Percentiles rank a stretch among this genome's conserved stretches.
phyloP scores from a whole-genome alignment of 2,797 vertebrate genomes.

The Sebastes goodei region DNA sequence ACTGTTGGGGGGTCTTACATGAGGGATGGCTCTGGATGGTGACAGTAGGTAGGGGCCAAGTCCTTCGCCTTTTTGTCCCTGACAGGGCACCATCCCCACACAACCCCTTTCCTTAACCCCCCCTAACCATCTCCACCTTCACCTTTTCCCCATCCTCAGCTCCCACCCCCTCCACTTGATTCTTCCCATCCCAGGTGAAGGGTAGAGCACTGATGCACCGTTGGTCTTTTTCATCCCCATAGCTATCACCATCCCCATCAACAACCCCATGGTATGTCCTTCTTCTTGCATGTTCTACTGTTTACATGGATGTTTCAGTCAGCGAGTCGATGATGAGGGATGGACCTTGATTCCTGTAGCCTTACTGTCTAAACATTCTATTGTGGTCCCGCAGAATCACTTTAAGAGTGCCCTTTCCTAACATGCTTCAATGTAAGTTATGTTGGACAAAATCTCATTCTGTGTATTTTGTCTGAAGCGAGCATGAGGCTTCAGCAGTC shows the following conservation, averaged over 20 bases:
- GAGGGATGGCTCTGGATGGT: constrained; percentile 62
- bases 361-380: background rate
- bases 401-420: background rate
- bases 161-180: background rate
- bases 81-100: constrained; percentile 25
- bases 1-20: constrained; percentile 51
- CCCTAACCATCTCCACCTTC: background rate
- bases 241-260: background rate
- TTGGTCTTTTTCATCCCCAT: background rate
- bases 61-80: constrained; percentile 72
- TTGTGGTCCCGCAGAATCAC: background rate
- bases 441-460: background rate
- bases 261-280: background rate
- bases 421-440: background rate
- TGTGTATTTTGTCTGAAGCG: background rate
- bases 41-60: constrained; percentile 43
- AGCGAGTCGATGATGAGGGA: constrained; percentile 13
- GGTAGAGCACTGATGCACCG: background rate
- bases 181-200: constrained; percentile 10
- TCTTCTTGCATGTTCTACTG: background rate
- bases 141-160: background rate
- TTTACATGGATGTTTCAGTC: constrained; percentile 55
- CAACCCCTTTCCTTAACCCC: background rate
- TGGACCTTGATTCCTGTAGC: constrained; percentile 21
- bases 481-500: background rate